A percentile compares a stretch with the other conserved stretches of the same genome.
Conservation (phyloP, 2,113 vertebrate genomes). For the Pseudorhombus dupliciocellatus region DNA sequence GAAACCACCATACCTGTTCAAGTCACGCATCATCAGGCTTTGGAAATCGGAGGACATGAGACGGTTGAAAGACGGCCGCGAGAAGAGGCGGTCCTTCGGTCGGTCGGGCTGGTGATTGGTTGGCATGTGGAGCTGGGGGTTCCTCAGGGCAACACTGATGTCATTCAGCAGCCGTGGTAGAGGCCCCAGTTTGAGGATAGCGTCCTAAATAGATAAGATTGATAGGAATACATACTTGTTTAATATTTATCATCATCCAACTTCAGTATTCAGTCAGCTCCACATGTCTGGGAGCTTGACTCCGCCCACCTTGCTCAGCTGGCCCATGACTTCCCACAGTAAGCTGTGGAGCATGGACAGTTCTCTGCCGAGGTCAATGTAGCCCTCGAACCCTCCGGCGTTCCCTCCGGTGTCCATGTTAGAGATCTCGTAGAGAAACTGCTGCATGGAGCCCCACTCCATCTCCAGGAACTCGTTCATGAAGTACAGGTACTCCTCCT, state of each 20-base stretch:
- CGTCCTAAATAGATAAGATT: too few species aligned
- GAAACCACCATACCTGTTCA: slow-evolving; percentile 87
- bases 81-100: slow-evolving; percentile 87
- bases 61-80: slow-evolving; percentile 88
- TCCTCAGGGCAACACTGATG: slow-evolving; percentile 94
- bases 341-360: slow-evolving; percentile 94
- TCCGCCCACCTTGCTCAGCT: slow-evolving; percentile 91
- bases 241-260: too few species aligned
- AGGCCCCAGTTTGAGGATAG: slow-evolving; percentile 93
- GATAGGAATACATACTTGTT: too few species aligned
- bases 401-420: slow-evolving; percentile 95
- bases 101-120: slow-evolving; percentile 92
- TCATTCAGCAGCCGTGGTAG: slow-evolving; percentile 93
- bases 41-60: slow-evolving; percentile 93
- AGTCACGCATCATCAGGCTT: slow-evolving; percentile 94
- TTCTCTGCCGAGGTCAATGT: slow-evolving; percentile 96
- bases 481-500: slow-evolving; percentile 97
- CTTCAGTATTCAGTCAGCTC: neutral
- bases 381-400: slow-evolving; percentile 95
- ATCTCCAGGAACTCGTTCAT: slow-evolving; percentile 99
- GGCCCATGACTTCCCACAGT: slow-evolving; percentile 96
- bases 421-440: slow-evolving; percentile 98
- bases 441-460: slow-evolving; percentile 98
- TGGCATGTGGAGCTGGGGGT: slow-evolving; percentile 94
- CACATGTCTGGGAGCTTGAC: neutral